phyloP scores from a whole-genome alignment of 2,797 vertebrate genomes.

The Peromyscus nudipes region DNA sequence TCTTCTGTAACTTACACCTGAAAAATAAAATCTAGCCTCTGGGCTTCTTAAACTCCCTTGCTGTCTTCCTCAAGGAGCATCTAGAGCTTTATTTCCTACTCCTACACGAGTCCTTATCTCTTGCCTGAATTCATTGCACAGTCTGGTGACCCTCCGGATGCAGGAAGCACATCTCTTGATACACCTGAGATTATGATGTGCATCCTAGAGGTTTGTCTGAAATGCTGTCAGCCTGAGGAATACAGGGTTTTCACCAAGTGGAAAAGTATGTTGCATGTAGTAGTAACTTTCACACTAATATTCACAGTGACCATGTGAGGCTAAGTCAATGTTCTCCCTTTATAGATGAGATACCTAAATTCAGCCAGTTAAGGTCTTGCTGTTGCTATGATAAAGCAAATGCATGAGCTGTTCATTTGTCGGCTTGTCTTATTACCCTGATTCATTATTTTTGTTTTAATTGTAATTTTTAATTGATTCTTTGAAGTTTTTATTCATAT shows the following conservation, averaged over 20 bases:
- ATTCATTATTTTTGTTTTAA: neutral
- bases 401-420: neutral
- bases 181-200: neutral
- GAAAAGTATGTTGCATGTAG: neutral
- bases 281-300: neutral
- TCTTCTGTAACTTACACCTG: neutral
- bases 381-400: neutral
- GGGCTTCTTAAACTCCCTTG: neutral
- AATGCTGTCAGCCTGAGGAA: neutral
- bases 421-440: neutral
- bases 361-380: neutral
- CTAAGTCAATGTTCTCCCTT: neutral
- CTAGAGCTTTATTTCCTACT: neutral
- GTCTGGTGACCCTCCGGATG: neutral
- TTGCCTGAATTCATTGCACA: neutral
- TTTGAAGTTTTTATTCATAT: neutral
- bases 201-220: neutral
- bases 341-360: neutral
- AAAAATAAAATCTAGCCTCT: slow-evolving; percentile 33
- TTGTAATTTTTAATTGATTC: neutral
- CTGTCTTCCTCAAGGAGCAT: neutral
- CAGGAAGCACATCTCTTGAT: neutral
- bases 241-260: neutral
- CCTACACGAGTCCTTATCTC: neutral
- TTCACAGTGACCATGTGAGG: neutral